phyloP scores from a whole-genome alignment of 1,140 invertebrate genomes.

The Phortica variegata region DNA sequence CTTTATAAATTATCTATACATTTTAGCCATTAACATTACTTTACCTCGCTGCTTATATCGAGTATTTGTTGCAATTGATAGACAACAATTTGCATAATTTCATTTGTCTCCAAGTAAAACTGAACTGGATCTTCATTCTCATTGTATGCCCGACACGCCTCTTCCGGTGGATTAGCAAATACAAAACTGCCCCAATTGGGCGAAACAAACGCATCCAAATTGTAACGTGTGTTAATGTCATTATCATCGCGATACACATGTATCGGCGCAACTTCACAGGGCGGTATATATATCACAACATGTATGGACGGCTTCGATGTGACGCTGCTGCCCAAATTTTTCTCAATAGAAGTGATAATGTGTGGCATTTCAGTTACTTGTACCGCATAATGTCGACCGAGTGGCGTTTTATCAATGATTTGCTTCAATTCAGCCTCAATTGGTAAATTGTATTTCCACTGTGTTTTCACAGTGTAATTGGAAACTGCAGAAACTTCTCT shows the following conservation, averaged over 20 bases:
- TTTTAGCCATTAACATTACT: slow-evolving; percentile 1
- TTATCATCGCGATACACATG: slow-evolving; percentile 65
- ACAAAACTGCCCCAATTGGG: slow-evolving; percentile 90
- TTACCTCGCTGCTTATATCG: slow-evolving; percentile 70
- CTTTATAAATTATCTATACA: slow-evolving; percentile 3
- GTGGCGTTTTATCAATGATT: slow-evolving; percentile 58
- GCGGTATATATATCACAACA: slow-evolving; percentile 79
- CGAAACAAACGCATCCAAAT: slow-evolving; percentile 76
- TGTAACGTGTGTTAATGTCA: slow-evolving; percentile 22
- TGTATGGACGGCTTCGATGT: slow-evolving; percentile 80
- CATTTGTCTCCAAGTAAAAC: slow-evolving; percentile 47
- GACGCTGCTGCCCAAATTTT: slow-evolving; percentile 78
- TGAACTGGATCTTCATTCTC: slow-evolving; percentile 41
- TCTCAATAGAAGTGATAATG: slow-evolving; percentile 80
- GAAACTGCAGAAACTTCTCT: slow-evolving; percentile 67
- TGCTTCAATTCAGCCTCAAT: slow-evolving; percentile 69
- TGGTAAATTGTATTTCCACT: slow-evolving; percentile 83
- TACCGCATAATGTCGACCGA: slow-evolving; percentile 64
- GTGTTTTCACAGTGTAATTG: slow-evolving; percentile 79
- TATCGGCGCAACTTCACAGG: slow-evolving; percentile 72
- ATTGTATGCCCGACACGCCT: slow-evolving; percentile 55
- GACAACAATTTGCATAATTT: slow-evolving; percentile 75
- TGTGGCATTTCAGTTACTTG: slow-evolving; percentile 67
- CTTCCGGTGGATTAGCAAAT: slow-evolving; percentile 67
- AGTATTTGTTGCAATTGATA: slow-evolving; percentile 77